Evolutionary conservation across 2,888 invertebrate species (phyloP).

Genomic region (Lobophora halterata): DNA sequence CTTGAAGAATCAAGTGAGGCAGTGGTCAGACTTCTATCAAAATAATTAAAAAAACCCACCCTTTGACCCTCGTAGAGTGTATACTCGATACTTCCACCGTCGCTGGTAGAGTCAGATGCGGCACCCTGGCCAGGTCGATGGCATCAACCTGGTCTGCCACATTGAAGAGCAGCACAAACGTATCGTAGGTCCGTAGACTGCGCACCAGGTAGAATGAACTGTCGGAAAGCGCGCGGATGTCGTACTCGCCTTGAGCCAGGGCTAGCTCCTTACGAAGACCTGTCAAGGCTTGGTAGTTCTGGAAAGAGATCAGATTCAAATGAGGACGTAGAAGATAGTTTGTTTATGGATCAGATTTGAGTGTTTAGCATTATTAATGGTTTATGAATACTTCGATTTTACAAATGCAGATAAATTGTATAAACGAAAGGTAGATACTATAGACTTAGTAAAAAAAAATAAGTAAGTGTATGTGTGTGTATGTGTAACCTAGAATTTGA

Average conservation of each 20-base stretch:
- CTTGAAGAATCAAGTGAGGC: no score
- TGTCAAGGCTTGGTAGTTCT: constrained; percentile 80
- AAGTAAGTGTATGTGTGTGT: no score
- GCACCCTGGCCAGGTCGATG: constrained; percentile 55
- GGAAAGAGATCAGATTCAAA: constrained; percentile 27
- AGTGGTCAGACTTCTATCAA: no score
- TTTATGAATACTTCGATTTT: no score
- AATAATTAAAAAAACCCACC: constrained; percentile 43
- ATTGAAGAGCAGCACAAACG: constrained; percentile 75
- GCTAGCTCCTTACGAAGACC: constrained; percentile 68
- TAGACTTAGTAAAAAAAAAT: no score
- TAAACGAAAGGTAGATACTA: no score
- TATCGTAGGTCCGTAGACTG: constrained; percentile 46
- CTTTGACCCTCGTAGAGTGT: constrained; percentile 46
- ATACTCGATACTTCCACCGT: constrained; percentile 54
- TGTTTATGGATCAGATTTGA: no score
- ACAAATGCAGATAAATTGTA: no score
- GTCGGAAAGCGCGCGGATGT: constrained; percentile 58
- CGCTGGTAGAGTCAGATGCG: constrained; percentile 42
- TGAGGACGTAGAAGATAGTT: no score
- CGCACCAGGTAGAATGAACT: constrained; percentile 58
- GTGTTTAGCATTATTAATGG: no score
- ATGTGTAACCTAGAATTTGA: no score
- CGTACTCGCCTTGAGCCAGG: constrained; percentile 62
- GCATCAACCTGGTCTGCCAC: constrained; percentile 60